Evolutionary conservation across 2,888 invertebrate genomes (phyloP), one percentile per base, ranked within the genome.

Genomic region (Dryocosmus kuriphilus): DNA sequence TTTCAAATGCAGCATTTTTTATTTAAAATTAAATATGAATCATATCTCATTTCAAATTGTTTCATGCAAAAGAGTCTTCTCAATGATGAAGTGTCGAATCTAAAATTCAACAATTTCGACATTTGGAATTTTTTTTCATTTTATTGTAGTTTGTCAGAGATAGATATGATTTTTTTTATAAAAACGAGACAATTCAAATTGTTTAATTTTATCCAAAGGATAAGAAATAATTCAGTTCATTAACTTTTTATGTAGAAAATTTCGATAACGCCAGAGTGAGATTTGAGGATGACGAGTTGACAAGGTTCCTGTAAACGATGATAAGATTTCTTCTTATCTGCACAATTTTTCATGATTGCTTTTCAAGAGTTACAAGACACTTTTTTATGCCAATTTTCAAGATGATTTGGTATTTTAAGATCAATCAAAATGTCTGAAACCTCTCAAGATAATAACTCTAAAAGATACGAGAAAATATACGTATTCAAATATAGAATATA

Each of bases 291-390:
- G 57, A 57, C 11, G n/a, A 57, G n/a, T 57, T 57, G 24, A 57
- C 24, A 27, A 57, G 24, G 8, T 57, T 16, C 24, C 16, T 57
- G 14, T 14, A 14, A 27, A 57, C 9, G 24, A 57, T 57, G 57
- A 57, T 57, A 57, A 57, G 57, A 57, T 57, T 24, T 57, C 14
- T 27, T 57, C 57, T 57, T 57, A 57, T 57, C 57, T 57, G 14
- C 6, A 24, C 57, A 11, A 57, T 57, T 27, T 57, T 14, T 22
- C 57, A 22, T 27, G 4, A 57, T 57, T 24, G 14, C 6, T 57
- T 57, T 27, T 57, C 16, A 57, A 57, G 57, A 24, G 14, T 57
- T 24, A 57, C 24, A 57, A 1, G 5, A 6, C 14, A 3, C 11
- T 27, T 16, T 24, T 24, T 57, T 22, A 57, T 6, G 24, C 14